phyloP scores from a whole-genome alignment of 1,140 invertebrate genomes.

The Diachasmimorpha longicaudata region DNA sequence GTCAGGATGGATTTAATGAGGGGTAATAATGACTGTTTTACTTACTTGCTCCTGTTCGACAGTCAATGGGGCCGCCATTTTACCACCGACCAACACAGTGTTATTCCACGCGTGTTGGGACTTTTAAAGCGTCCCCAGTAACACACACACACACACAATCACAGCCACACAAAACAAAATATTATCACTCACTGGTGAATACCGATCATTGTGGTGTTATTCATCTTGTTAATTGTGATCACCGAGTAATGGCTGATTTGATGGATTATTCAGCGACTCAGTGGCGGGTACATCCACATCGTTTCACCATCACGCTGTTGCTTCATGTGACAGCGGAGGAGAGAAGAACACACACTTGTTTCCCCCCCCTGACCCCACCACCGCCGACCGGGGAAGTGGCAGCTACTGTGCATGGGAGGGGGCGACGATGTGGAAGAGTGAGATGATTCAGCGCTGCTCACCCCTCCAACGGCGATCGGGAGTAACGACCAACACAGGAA shows the following conservation, averaged over 20 bases:
- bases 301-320: background rate
- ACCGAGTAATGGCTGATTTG: background rate
- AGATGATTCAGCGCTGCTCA: no score
- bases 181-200: background rate
- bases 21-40: constrained; percentile 34
- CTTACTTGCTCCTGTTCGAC: constrained; percentile 75
- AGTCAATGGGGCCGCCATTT: constrained; percentile 73
- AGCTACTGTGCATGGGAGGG: no score
- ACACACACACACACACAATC: constrained; percentile 11
- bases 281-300: background rate
- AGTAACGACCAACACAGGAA: no score
- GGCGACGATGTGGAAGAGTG: no score
- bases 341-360: background rate
- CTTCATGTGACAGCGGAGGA: constrained; percentile 12
- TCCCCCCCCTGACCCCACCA: background rate
- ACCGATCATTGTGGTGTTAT: background rate
- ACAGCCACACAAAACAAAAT: constrained; percentile 3
- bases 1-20: constrained; percentile 16
- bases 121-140: background rate
- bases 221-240: background rate
- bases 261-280: background rate
- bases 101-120: background rate
- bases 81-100: constrained; percentile 40
- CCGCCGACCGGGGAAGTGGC: no score
- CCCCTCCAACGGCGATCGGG: no score